Conservation (phyloP, 2,113 vertebrate genomes). For the Hylia prasina region DNA sequence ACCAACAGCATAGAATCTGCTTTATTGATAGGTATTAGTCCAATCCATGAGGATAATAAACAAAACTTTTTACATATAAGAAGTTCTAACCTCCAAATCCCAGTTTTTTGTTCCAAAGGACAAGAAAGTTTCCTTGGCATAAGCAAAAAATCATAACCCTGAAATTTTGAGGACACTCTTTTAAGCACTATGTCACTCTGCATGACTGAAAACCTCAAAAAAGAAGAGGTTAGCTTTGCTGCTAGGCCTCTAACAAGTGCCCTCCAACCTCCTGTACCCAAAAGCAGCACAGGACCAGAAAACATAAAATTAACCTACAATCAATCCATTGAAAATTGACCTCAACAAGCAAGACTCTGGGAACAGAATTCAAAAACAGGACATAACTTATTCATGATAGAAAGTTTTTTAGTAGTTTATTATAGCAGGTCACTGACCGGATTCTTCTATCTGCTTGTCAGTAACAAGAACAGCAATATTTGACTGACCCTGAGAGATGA, state of each 20-base stretch:
- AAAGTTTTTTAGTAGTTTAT: neutral
- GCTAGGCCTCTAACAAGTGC: neutral
- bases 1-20: neutral
- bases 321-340: neutral
- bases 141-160: neutral
- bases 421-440: neutral
- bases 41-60: neutral
- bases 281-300: neutral
- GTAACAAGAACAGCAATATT: neutral
- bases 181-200: neutral
- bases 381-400: neutral
- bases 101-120: neutral
- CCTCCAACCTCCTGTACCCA: neutral
- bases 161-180: neutral
- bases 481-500: neutral
- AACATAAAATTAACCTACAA: neutral
- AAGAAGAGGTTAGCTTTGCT: neutral
- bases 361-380: neutral
- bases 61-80: neutral
- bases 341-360: neutral
- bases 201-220: neutral
- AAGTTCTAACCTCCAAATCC: neutral
- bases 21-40: neutral
- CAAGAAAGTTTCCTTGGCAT: neutral
- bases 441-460: neutral